These are phyloP conservation scores for Epinephelus fuscoguttatus DNA, from an alignment of 2,113 vertebrate species.

Conservation along the genomic window DNA sequence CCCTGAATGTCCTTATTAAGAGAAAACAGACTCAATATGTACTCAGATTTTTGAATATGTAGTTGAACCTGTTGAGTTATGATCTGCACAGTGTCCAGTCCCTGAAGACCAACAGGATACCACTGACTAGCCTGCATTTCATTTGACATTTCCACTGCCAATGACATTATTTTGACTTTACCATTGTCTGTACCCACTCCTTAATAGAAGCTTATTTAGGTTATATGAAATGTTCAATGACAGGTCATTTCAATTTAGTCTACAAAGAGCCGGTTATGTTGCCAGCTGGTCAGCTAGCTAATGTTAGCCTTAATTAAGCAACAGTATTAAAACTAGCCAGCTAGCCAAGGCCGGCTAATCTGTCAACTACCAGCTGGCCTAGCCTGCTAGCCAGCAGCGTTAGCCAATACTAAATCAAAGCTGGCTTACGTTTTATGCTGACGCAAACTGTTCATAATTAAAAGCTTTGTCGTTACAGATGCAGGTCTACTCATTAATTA, in stretches of 20 bases:
- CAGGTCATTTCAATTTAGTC: not conserved
- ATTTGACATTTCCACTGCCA: not conserved
- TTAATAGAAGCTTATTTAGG: not conserved
- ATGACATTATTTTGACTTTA: not conserved
- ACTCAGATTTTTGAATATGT: not conserved
- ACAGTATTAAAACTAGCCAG: slow-evolving; percentile 58
- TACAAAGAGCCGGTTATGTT: not conserved
- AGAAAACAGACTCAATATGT: not conserved
- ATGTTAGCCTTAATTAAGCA: slow-evolving; percentile 63
- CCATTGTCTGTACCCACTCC: not conserved
- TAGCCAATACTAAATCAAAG: slow-evolving; percentile 54
- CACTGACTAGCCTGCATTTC: not conserved
- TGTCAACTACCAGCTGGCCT: slow-evolving; percentile 71
- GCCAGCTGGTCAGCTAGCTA: slow-evolving; percentile 40
- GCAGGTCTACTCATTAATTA: not conserved
- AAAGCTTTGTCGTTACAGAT: slow-evolving; percentile 7
- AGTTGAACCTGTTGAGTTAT: not conserved
- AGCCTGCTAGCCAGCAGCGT: slow-evolving; percentile 55
- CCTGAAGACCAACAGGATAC: not conserved
- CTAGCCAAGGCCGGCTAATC: slow-evolving; percentile 76
- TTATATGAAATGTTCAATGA: not conserved
- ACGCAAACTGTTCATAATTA: slow-evolving; percentile 40
- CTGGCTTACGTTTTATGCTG: slow-evolving; percentile 55
- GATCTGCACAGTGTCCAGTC: slow-evolving; percentile 3
- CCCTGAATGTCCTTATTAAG: not conserved